Base-by-base conservation (phyloP, 2,888 invertebrate species). In the Lasioglossum marginatum region DNA sequence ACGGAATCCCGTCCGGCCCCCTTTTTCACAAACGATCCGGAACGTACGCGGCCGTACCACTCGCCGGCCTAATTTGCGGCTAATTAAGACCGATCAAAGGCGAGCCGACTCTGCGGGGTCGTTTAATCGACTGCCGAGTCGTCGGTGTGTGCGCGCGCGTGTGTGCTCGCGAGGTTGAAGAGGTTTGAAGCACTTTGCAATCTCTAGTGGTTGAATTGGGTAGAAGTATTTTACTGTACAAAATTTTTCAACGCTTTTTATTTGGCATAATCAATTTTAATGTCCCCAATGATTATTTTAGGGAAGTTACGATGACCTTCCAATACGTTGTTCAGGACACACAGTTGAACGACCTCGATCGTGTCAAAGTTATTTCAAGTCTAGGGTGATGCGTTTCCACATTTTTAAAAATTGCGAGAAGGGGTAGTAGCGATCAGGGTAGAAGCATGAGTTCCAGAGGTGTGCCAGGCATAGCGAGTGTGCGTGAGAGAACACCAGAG, bases 61-160 rank as follows among this genome's bases (percentile, higher is more conserved):
- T 27, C 66, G n/a, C 23, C 45, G 79, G 43, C 70, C 85, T 78
- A 82, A 78, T 79, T 88, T 16, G 68, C 63, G 73, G 63, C 73
- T 83, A 87, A 89, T 89, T 83, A 83, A 81, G 71, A 73, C 43
- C 70, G 81, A 89, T 85, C 78, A 89, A 82, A 84, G 87, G 31
- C 60, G 37, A 19, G 66, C 34, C 68, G 68, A 68, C 68, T 23
- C 4, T 23, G 23, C 10, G 19, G 23, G 34, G 68, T 37, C 37
- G 37, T 34, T 23, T 68, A 37, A 34, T 68, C 60, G 60, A 14
- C 60, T 27, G 27, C 4, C 27, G 60, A 14, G 60, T 60, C 60
- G 60, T 4, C 12, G 4, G 0, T 14, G 12, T 43, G 4, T 14
- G 43, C 14, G 12, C 4, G 43, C 5, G 27, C 12, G n/a, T 4